Percentiles rank a stretch among this genome's conserved stretches.
Evolutionary conservation across 2,888 invertebrate genomes (phyloP).

Genomic region (Entomobrya proxima): DNA sequence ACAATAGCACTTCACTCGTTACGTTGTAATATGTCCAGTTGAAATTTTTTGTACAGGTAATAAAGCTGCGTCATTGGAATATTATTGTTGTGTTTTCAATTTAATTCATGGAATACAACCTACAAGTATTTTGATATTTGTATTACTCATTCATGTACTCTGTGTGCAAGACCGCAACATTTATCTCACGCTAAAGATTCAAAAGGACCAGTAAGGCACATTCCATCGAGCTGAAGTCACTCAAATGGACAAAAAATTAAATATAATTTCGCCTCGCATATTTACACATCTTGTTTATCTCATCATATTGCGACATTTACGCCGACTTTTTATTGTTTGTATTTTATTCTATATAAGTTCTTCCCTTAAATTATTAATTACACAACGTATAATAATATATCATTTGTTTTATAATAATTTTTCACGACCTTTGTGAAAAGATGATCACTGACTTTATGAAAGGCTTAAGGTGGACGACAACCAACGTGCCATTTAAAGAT

Average conservation of each 20-base stretch:
- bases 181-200: conserved; percentile 6
- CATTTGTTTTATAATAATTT: conserved; percentile 14
- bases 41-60: conserved; percentile 47
- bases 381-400: conserved; percentile 30
- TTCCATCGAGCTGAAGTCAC: conserved; percentile 45
- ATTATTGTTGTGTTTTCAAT: conserved; percentile 42
- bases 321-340: background rate
- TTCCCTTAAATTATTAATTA: background rate
- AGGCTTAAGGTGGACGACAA: conserved; percentile 64
- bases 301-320: background rate
- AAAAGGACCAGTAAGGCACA: conserved; percentile 53
- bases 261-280: background rate
- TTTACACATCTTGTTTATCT: background rate
- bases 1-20: conserved; percentile 8
- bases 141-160: conserved; percentile 12
- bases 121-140: background rate
- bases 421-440: conserved; percentile 50
- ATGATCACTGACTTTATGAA: conserved; percentile 64
- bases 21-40: conserved; percentile 43
- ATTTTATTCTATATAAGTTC: background rate
- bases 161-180: background rate
- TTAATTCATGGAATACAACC: conserved; percentile 34
- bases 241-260: conserved; percentile 17
- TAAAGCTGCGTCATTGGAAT: conserved; percentile 60
- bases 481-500: conserved; percentile 57